Percentiles rank a stretch among this genome's conserved stretches.
These are phyloP conservation scores for Drosophila mimetica DNA, from an alignment of 2,888 invertebrate species.

Conservation along the genomic window DNA sequence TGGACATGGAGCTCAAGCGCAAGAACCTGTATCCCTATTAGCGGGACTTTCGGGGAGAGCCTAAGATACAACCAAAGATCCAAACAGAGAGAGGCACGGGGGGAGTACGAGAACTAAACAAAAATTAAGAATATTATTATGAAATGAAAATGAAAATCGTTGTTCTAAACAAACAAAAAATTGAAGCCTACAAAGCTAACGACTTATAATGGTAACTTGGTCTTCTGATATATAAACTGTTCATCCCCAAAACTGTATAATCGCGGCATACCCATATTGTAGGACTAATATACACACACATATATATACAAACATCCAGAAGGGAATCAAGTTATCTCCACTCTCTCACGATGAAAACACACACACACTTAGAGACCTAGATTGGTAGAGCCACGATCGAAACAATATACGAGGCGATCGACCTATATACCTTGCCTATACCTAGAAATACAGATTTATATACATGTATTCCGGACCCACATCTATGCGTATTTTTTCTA, in stretches of 20 bases:
- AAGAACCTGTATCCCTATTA: conserved; percentile 84
- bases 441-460: conserved; percentile 56
- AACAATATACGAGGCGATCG: conserved; percentile 39
- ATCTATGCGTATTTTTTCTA: conserved; percentile 34
- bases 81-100: conserved; percentile 25
- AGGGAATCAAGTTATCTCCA: conserved; percentile 57
- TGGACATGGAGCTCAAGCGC: conserved; percentile 87
- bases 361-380: conserved; percentile 64
- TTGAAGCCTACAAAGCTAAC: conserved; percentile 69
- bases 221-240: conserved; percentile 58
- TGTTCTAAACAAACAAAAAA: conserved; percentile 40
- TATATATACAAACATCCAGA: conserved; percentile 50
- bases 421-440: conserved; percentile 50
- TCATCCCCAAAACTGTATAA: conserved; percentile 50
- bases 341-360: too few relatives aligned
- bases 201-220: conserved; percentile 76
- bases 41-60: conserved; percentile 4
- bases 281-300: conserved; percentile 31
- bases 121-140: conserved; percentile 11
- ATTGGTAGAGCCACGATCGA: conserved; percentile 50
- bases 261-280: conserved; percentile 42
- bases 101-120: conserved; percentile 31
- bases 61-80: conserved; percentile 42
- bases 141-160: conserved; percentile 15
- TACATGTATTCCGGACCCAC: conserved; percentile 68